Evolutionary conservation across 2,888 invertebrate species (phyloP).

Genomic region (Tethea ocularis): DNA sequence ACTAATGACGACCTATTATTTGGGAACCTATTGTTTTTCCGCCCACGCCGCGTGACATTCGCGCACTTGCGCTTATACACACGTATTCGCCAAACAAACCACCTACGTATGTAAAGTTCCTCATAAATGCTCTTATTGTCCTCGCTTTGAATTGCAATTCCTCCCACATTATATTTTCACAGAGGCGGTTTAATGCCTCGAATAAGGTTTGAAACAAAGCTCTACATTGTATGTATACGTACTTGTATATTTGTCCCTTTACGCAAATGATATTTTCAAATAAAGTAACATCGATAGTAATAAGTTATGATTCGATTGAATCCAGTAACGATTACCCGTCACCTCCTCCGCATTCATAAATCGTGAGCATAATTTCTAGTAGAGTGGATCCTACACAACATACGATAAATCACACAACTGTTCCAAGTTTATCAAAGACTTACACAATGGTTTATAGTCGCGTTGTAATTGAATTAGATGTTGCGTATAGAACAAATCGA

Average conservation of each 20-base stretch:
- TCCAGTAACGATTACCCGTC: too few species aligned
- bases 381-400: neutral
- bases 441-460: slow-evolving; percentile 55
- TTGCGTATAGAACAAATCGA: slow-evolving; percentile 70
- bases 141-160: slow-evolving; percentile 47
- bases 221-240: too few species aligned
- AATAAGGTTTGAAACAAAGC: slow-evolving; percentile 2
- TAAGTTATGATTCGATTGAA: neutral
- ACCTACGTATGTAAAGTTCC: slow-evolving; percentile 48
- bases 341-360: neutral
- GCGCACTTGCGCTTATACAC: slow-evolving; percentile 38
- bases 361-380: neutral
- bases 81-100: slow-evolving; percentile 54
- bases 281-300: too few species aligned
- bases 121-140: slow-evolving; percentile 56
- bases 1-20: slow-evolving; percentile 48
- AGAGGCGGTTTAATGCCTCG: slow-evolving; percentile 6
- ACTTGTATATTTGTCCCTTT: too few species aligned
- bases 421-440: slow-evolving; percentile 44
- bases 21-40: slow-evolving; percentile 49
- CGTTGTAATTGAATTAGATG: slow-evolving; percentile 67
- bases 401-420: slow-evolving; percentile 32
- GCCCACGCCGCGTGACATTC: slow-evolving; percentile 45
- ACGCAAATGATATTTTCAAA: too few species aligned
- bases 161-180: slow-evolving; percentile 41